Evolutionary conservation across 2,113 vertebrate genomes (phyloP).

Genomic region (Mobula hypostoma): DNA sequence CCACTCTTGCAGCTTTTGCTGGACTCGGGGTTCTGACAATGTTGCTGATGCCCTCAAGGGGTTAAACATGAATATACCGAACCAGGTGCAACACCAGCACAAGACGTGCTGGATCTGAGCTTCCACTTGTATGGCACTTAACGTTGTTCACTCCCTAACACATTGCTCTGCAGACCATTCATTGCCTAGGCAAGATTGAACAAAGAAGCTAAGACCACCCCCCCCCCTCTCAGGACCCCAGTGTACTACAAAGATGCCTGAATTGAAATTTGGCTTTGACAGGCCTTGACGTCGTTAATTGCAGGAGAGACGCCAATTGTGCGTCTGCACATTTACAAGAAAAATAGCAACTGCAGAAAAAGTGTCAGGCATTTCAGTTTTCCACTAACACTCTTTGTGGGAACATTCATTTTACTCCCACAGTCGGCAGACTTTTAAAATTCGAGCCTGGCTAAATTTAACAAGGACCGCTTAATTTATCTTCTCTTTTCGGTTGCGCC

Average conservation of each 20-base stretch:
- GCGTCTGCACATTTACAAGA: neutral
- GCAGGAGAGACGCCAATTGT: neutral
- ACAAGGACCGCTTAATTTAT: neutral
- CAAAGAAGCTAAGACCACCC: slow-evolving; percentile 25
- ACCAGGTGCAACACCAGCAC: neutral
- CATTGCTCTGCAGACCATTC: neutral
- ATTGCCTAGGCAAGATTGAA: slow-evolving; percentile 32
- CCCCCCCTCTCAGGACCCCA: slow-evolving; percentile 12
- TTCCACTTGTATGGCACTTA: neutral
- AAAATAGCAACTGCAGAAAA: neutral
- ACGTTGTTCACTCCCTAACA: neutral
- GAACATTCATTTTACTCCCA: neutral
- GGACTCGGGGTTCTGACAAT: neutral
- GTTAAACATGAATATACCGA: neutral
- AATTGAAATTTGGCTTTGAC: neutral
- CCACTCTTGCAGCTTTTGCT: neutral
- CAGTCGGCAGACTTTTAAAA: neutral
- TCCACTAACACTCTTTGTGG: neutral
- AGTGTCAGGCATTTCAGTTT: neutral
- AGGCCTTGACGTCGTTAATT: neutral
- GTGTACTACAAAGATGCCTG: slow-evolving; percentile 24
- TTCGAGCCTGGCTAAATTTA: neutral
- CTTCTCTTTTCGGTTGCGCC: neutral
- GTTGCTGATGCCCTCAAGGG: neutral
- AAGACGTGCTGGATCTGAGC: neutral